Base-by-base conservation (phyloP, 2,797 vertebrate genomes). In the Alectoris magna region DNA sequence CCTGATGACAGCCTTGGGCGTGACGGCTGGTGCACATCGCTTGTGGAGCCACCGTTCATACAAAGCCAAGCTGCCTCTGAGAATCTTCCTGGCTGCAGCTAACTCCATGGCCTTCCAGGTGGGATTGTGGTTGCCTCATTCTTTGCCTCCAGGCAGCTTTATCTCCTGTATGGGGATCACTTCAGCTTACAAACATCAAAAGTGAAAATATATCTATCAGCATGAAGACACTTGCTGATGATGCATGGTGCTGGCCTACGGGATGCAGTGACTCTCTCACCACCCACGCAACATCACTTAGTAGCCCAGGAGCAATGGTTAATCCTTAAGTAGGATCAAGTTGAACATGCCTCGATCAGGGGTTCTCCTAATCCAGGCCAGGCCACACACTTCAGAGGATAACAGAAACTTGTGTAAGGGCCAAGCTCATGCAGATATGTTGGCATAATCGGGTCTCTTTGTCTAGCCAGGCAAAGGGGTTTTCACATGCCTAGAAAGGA, bases 101-200 rank as follows among this genome's bases (percentile, higher is more conserved):
- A 98, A 98, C 95, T 98, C 98, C 93, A 98, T 98, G 98, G 98
- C 98, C 94, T 98, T 98, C 95, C 98, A 98, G 98, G 98, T 98
- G 71, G 79, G 95, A 9, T 71, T 63, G 39, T 67, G 31, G 51
- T 67, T 81, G 68, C 36, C 23, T 15, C 34, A 18, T 60, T 60
- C 41, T 46, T 86, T 55, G 49, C 64, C 39, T 87, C 36, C 34
- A 43, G 23, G 11, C 41, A 59, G 41, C 38, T 82, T 63, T 55
- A 22, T 79, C 15, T 76, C 41, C 62, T 60, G 31, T 51, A 29
- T 63, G 73, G 56, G 27, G 27, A 51, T 48, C 44, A 26, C 22
- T 26, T 76, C 58, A 87, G 19, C 43, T 82, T 73, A 87, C 34
- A 82, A 27, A 59, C 14, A 56, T 39, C 34, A 62, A 62, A 74